Evolutionary conservation across 2,113 vertebrate genomes (phyloP).

Genomic region (Syngnathoides biaculeatus): DNA sequence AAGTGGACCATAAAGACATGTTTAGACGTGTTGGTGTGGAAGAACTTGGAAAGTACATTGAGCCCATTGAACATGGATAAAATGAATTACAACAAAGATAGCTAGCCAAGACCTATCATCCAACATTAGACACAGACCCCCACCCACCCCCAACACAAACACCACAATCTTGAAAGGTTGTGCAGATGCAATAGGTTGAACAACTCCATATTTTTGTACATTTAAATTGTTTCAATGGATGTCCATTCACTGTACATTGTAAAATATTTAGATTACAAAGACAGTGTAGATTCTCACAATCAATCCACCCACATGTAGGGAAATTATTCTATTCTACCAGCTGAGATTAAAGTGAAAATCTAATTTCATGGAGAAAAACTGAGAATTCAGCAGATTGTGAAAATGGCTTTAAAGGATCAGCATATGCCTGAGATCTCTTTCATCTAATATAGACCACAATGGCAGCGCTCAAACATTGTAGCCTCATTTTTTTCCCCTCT

Average conservation of each 20-base stretch:
- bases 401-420: slow-evolving; percentile 38
- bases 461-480: slow-evolving; percentile 23
- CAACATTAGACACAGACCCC: no score
- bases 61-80: no score
- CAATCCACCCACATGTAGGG: neutral
- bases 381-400: slow-evolving; percentile 46
- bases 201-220: no score
- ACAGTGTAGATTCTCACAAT: neutral
- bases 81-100: no score
- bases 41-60: no score
- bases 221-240: no score
- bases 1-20: no score
- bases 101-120: no score
- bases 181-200: no score
- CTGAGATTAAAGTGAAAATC: slow-evolving; percentile 37
- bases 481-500: slow-evolving; percentile 8
- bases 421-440: slow-evolving; percentile 42
- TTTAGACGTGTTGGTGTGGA: no score
- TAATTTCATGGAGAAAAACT: slow-evolving; percentile 29
- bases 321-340: slow-evolving; percentile 23
- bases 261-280: neutral
- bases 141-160: no score
- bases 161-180: no score
- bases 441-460: slow-evolving; percentile 47
- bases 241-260: neutral